These are phyloP conservation scores for Macrophya annulata DNA, from an alignment of 2,888 invertebrate species.

Conservation along the genomic window DNA sequence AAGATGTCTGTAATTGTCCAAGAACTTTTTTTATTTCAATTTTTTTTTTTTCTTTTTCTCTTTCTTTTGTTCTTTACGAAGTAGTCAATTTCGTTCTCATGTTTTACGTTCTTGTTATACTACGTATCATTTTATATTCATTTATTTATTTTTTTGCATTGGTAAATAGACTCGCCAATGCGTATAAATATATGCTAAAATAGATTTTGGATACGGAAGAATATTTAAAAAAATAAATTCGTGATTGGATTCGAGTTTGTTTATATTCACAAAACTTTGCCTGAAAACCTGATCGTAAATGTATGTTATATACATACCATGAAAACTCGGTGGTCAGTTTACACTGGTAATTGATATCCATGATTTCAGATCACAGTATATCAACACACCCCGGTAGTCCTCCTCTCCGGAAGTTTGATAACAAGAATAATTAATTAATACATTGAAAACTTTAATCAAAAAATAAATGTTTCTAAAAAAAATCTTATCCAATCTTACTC, in stretches of 20 bases:
- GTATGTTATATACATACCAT: neutral
- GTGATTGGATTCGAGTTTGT: neutral
- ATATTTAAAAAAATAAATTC: neutral
- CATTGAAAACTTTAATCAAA: neutral
- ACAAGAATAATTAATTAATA: neutral
- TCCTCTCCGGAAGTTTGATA: too few relatives aligned
- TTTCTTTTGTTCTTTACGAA: neutral
- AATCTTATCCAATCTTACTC: too few relatives aligned
- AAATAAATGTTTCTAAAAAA: neutral
- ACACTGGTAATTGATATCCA: slow-evolving; percentile 18
- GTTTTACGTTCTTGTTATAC: neutral
- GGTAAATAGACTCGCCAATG: too few relatives aligned
- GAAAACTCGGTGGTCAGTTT: slow-evolving; percentile 1
- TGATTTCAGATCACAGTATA: slow-evolving; percentile 11
- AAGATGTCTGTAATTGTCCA: neutral
- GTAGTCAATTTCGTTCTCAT: neutral
- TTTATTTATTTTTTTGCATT: neutral
- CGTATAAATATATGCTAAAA: neutral
- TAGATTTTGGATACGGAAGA: neutral
- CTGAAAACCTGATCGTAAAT: neutral
- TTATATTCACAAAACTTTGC: neutral
- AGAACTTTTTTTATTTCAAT: neutral
- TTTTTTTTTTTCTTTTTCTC: neutral
- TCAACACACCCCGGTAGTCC: neutral
- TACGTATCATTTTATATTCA: too few relatives aligned